A percentile compares a stretch with the other conserved stretches of the same genome.
Conservation (phyloP, 2,113 vertebrate species). For the Copsychus sechellarum region DNA sequence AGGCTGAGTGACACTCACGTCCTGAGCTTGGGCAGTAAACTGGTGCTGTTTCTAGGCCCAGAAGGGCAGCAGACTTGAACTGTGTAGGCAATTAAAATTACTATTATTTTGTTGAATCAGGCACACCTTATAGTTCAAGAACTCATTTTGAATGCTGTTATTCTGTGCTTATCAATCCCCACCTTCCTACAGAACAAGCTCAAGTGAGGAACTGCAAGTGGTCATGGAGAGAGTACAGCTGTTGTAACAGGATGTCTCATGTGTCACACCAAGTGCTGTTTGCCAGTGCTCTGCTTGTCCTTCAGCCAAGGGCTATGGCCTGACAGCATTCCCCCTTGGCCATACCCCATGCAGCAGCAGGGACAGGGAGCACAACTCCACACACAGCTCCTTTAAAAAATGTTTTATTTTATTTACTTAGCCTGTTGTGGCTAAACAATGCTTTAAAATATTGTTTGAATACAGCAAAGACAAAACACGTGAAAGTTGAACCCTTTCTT, state of each 20-base stretch:
- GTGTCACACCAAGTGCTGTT: rapidly evolving
- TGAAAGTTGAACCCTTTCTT: not conserved
- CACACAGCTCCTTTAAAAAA: not conserved
- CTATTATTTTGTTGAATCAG: not conserved
- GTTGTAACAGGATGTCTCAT: not conserved
- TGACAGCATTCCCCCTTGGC: not conserved
- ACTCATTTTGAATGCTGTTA: not conserved
- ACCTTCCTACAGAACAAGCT: not conserved
- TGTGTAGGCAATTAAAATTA: not conserved
- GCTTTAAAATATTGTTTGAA: too few species aligned
- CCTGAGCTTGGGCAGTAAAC: not conserved
- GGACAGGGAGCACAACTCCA: not conserved
- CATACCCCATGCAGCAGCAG: rapidly evolving
- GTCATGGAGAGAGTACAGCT: rapidly evolving
- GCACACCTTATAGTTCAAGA: not conserved
- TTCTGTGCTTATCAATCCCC: not conserved
- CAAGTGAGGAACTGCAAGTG: not conserved
- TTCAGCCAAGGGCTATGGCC: rapidly evolving
- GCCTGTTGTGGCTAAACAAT: not conserved
- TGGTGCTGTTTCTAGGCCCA: not conserved
- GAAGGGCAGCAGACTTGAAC: not conserved
- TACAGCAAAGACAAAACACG: not conserved
- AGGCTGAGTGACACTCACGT: not conserved
- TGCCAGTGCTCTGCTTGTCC: not conserved
- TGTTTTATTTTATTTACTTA: constrained; percentile 5